Conservation (phyloP, 2,113 vertebrate genomes). For the Ancistrus triradiatus region DNA sequence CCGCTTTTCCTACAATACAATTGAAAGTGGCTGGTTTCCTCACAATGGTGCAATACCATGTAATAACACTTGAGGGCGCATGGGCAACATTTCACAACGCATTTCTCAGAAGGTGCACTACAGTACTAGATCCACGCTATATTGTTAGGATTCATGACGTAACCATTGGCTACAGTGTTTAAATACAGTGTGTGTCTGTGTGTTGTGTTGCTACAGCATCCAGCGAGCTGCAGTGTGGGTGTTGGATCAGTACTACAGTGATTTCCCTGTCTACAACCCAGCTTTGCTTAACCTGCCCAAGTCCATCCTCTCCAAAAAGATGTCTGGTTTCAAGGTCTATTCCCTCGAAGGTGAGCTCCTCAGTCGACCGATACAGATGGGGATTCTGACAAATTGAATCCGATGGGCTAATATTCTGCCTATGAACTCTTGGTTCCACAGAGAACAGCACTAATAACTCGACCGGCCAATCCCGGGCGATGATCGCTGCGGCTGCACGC, state of each 20-base stretch:
- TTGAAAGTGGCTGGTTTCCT: no score
- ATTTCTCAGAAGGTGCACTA: no score
- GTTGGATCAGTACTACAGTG: conserved; percentile 93
- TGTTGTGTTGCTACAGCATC: conserved; percentile 69
- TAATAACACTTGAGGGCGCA: no score
- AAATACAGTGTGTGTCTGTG: no score
- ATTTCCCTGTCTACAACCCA: conserved; percentile 94
- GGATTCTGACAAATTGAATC: no score
- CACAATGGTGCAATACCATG: no score
- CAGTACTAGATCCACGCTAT: no score
- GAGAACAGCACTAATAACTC: conserved; percentile 90
- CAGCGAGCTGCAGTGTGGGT: conserved; percentile 93
- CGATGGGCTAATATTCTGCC: background rate
- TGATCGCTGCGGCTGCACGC: conserved; percentile 87
- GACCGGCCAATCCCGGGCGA: conserved; percentile 84
- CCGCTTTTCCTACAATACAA: no score
- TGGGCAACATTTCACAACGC: no score
- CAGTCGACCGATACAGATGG: no score
- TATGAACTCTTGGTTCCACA: conserved; percentile 44
- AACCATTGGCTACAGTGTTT: no score
- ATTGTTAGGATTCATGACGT: no score
- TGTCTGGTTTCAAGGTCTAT: conserved; percentile 97
- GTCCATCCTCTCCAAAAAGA: conserved; percentile 94
- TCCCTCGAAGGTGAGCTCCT: conserved; percentile 81
- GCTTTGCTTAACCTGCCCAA: conserved; percentile 94